phyloP scores from a whole-genome alignment of 2,888 invertebrate genomes.

The Ectemnius continuus region DNA sequence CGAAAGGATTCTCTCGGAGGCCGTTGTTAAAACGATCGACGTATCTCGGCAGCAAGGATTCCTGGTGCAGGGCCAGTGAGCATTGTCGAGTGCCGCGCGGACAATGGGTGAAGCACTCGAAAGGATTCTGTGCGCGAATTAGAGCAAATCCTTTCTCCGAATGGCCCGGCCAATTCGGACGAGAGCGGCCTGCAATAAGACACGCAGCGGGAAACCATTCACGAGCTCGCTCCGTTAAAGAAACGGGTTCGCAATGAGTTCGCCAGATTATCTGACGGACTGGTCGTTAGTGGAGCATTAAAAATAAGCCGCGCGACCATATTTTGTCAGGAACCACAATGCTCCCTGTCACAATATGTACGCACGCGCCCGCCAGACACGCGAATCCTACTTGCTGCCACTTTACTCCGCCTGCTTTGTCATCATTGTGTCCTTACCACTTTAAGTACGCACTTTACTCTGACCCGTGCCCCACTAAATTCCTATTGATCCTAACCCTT shows the following conservation, averaged over 20 bases:
- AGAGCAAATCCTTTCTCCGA: constrained; percentile 49
- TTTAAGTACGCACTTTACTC: background rate
- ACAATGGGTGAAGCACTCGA: background rate
- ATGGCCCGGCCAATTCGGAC: constrained; percentile 54
- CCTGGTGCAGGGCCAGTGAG: constrained; percentile 12
- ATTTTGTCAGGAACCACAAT: constrained; percentile 67
- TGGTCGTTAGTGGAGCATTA: constrained; percentile 65
- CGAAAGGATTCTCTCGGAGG: constrained; percentile 33
- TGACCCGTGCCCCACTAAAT: background rate
- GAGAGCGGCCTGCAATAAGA: constrained; percentile 73
- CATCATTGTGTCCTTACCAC: background rate
- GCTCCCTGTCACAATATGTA: constrained; percentile 67
- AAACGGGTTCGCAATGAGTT: constrained; percentile 64
- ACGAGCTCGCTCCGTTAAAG: background rate
- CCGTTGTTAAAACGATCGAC: constrained; percentile 69
- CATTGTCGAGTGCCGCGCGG: constrained; percentile 20
- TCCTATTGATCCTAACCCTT: background rate
- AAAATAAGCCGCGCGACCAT: constrained; percentile 57
- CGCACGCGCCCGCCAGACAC: background rate
- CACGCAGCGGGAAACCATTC: constrained; percentile 53
- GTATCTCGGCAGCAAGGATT: constrained; percentile 50
- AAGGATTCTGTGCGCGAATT: constrained; percentile 61
- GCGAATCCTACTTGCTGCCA: constrained; percentile 3
- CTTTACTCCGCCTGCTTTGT: background rate
- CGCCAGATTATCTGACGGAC: constrained; percentile 64